phyloP scores from a whole-genome alignment of 1,140 invertebrate genomes.

The Drosophila repletoides region DNA sequence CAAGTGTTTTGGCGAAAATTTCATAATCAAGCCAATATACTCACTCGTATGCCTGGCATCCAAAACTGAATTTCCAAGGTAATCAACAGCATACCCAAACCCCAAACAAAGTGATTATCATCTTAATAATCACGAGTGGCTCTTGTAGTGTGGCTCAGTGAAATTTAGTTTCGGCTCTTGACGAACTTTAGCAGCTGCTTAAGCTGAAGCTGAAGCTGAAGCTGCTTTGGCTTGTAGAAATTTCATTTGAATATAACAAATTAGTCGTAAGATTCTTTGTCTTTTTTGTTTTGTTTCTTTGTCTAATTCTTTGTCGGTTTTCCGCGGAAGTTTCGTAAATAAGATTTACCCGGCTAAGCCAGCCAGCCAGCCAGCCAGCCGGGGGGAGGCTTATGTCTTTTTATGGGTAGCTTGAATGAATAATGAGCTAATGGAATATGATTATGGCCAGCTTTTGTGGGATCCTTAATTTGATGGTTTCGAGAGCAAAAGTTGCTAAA shows the following conservation, averaged over 20 bases:
- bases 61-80: conserved; percentile 18
- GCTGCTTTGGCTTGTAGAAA: neutral
- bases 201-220: no score
- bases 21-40: conserved; percentile 21
- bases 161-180: neutral
- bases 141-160: no score
- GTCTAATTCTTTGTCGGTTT: neutral
- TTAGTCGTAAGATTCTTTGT: conserved; percentile 15
- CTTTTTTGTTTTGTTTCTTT: no score
- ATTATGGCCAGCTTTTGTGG: conserved; percentile 6
- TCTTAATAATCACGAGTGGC: neutral
- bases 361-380: no score
- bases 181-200: no score
- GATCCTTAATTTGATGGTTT: no score
- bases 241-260: conserved; percentile 9
- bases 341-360: conserved; percentile 9
- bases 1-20: conserved; percentile 36
- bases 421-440: conserved; percentile 7
- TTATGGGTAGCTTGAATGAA: neutral
- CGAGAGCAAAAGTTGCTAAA: conserved; percentile 29
- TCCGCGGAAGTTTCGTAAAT: conserved; percentile 9
- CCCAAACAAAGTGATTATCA: no score
- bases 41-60: neutral
- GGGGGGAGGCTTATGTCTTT: no score
- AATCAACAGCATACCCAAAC: conserved; percentile 20